Evolutionary conservation across 2,888 invertebrate genomes (phyloP).

Genomic region (Psylliodes chrysocephalus): DNA sequence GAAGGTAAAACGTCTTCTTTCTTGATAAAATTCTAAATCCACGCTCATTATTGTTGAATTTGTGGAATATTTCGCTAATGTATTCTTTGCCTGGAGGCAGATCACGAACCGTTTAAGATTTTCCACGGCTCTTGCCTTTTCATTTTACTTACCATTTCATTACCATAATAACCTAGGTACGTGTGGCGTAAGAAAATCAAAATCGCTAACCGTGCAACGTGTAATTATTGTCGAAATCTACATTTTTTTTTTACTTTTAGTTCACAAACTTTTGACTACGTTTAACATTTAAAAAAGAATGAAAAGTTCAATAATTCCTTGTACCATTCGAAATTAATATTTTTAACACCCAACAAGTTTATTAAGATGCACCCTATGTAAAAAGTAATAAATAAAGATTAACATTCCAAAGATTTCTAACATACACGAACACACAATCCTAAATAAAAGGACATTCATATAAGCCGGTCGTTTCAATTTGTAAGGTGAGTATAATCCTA

Average conservation of each 20-base stretch:
- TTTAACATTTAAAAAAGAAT: no score
- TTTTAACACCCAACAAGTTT: no score
- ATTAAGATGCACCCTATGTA: no score
- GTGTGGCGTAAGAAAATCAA: background rate
- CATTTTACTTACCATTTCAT: conserved; percentile 4
- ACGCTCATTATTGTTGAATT: background rate
- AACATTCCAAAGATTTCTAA: no score
- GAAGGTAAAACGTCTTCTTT: no score
- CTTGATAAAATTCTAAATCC: background rate
- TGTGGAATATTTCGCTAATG: background rate
- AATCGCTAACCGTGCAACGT: background rate
- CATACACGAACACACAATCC: background rate
- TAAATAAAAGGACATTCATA: background rate
- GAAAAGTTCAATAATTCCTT: no score
- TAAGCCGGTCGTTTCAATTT: background rate
- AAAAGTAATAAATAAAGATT: no score
- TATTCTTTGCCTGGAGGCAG: background rate
- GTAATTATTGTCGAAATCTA: background rate
- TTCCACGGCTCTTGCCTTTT: conserved; percentile 5
- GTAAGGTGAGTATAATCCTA: background rate
- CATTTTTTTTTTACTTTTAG: no score
- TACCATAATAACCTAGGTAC: background rate
- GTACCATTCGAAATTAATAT: no score
- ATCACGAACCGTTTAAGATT: background rate
- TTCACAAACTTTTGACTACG: no score